phyloP scores from a whole-genome alignment of 2,797 vertebrate genomes.

The Adrianichthys oophorus region DNA sequence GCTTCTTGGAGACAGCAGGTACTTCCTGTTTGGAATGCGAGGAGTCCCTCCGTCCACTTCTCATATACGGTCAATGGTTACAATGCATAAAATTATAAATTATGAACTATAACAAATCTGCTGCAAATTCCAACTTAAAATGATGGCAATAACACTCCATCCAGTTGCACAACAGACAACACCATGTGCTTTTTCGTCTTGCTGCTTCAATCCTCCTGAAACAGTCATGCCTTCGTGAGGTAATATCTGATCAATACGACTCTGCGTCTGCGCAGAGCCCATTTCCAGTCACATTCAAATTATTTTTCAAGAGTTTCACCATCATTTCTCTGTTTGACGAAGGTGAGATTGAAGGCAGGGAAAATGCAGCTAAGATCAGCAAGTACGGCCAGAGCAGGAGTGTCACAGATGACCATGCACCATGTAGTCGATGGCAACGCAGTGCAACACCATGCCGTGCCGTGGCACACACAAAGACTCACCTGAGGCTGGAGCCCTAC shows the following conservation, averaged over 20 bases:
- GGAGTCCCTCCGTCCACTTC: no score
- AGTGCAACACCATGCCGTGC: slow-evolving; percentile 68
- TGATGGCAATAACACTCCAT: slow-evolving; percentile 45
- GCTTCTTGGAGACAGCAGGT: no score
- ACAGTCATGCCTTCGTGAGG: slow-evolving; percentile 59
- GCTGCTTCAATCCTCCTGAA: slow-evolving; percentile 63
- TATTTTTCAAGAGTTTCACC: slow-evolving; percentile 4
- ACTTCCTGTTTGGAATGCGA: no score
- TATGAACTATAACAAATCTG: slow-evolving; percentile 13
- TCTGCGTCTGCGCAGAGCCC: slow-evolving; percentile 8
- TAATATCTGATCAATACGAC: slow-evolving; percentile 58
- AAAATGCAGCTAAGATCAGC: slow-evolving; percentile 49
- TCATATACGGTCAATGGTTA: no score
- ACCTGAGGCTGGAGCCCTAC: slow-evolving; percentile 79
- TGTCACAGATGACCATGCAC: slow-evolving; percentile 71
- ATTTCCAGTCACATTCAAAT: neutral
- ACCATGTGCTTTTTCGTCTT: slow-evolving; percentile 42
- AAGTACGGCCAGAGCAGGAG: slow-evolving; percentile 68
- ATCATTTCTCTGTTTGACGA: slow-evolving; percentile 2
- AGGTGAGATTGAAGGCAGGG: slow-evolving; percentile 9
- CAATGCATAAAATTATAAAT: no score
- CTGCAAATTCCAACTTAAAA: slow-evolving; percentile 67
- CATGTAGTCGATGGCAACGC: slow-evolving; percentile 59
- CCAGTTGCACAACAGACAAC: slow-evolving; percentile 58
- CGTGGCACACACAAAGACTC: slow-evolving; percentile 68